Conservation (phyloP, 1,140 invertebrate genomes). For the Propsilocerus akamusi region DNA sequence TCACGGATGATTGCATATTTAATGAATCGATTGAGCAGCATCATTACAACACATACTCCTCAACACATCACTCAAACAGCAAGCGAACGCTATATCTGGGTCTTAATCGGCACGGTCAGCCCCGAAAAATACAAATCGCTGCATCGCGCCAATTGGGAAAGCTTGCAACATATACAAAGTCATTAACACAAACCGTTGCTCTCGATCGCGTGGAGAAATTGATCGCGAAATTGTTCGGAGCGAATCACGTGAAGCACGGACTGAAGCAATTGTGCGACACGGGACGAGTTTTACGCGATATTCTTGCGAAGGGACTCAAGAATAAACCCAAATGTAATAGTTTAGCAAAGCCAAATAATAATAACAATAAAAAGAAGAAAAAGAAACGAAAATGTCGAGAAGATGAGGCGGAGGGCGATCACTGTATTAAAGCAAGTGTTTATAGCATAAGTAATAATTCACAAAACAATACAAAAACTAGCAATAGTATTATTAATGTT, state of each 20-base stretch:
- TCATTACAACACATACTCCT: conserved; percentile 72
- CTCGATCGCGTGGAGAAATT: conserved; percentile 31
- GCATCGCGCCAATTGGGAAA: conserved; percentile 44
- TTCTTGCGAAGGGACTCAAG: conserved; percentile 17
- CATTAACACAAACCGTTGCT: conserved; percentile 42
- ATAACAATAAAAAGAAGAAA: not conserved
- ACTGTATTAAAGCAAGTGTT: not conserved
- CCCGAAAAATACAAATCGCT: conserved; percentile 47
- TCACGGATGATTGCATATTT: conserved; percentile 67
- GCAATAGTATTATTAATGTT: not conserved
- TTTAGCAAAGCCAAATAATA: not conserved
- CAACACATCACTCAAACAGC: conserved; percentile 47
- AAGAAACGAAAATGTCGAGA: not conserved
- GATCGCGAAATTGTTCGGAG: conserved; percentile 22
- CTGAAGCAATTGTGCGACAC: conserved; percentile 25
- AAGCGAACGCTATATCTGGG: conserved; percentile 55
- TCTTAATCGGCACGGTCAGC: conserved; percentile 45
- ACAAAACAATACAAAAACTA: not conserved
- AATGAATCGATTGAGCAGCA: conserved; percentile 67
- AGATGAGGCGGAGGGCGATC: not conserved
- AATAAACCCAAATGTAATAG: conserved; percentile 14
- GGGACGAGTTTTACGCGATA: conserved; percentile 20
- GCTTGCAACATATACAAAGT: conserved; percentile 45
- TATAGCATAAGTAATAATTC: not conserved
- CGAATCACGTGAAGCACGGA: conserved; percentile 24